Evolutionary conservation across 1,140 invertebrate species (phyloP).

Genomic region (Vollenhovia emeryi): DNA sequence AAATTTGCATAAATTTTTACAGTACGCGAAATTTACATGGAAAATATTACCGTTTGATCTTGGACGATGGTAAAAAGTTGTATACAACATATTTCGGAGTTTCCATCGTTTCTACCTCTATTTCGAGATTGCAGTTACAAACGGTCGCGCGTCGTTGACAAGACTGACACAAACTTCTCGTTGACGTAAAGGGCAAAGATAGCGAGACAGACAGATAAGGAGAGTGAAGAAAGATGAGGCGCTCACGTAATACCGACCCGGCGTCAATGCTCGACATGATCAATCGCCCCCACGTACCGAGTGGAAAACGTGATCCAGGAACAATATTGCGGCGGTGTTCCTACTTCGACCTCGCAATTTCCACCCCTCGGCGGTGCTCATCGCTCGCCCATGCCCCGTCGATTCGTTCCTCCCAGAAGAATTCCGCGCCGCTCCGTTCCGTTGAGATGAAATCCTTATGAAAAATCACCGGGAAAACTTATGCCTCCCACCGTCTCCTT

Average conservation of each 20-base stretch:
- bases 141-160: slow-evolving; percentile 51
- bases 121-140: slow-evolving; percentile 31
- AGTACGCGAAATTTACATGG: neutral
- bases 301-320: slow-evolving; percentile 72
- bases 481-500: neutral
- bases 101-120: neutral
- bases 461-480: slow-evolving; percentile 64
- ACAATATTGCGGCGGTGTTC: slow-evolving; percentile 71
- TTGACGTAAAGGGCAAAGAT: slow-evolving; percentile 46
- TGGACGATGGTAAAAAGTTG: slow-evolving; percentile 11
- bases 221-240: slow-evolving; percentile 67
- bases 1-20: slow-evolving; percentile 7
- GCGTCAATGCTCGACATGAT: slow-evolving; percentile 73
- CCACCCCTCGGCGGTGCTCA: slow-evolving; percentile 27
- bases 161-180: slow-evolving; percentile 37
- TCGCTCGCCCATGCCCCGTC: slow-evolving; percentile 23
- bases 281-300: slow-evolving; percentile 64
- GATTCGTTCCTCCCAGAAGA: neutral
- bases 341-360: slow-evolving; percentile 58
- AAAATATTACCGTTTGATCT: neutral
- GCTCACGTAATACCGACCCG: slow-evolving; percentile 63
- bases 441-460: slow-evolving; percentile 68
- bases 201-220: slow-evolving; percentile 58
- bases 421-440: slow-evolving; percentile 1
- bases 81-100: neutral